phyloP scores from a whole-genome alignment of 2,113 vertebrate genomes.

The Cheilinus undulatus region DNA sequence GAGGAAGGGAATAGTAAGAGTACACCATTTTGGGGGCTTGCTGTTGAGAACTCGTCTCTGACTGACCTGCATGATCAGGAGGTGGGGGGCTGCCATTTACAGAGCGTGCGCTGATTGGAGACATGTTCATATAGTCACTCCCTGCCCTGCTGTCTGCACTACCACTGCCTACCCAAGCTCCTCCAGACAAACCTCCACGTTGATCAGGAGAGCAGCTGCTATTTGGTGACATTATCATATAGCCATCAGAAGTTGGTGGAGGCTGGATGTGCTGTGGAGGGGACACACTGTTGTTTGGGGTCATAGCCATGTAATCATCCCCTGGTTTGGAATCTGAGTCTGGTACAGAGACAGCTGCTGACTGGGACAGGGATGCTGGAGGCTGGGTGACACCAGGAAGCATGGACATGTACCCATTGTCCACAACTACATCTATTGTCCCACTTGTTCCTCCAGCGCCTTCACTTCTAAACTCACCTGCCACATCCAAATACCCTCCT shows the following conservation, averaged over 20 bases:
- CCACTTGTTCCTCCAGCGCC: conserved; percentile 40
- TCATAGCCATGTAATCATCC: conserved; percentile 87
- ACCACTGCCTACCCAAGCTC: conserved; percentile 75
- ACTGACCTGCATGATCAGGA: conserved; percentile 52
- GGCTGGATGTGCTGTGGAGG: conserved; percentile 81
- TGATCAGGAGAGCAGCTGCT: conserved; percentile 86
- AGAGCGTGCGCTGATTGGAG: conserved; percentile 81
- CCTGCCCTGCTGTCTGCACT: conserved; percentile 77
- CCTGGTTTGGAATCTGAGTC: conserved; percentile 75
- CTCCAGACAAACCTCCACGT: conserved; percentile 68
- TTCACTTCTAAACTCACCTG: conserved; percentile 74
- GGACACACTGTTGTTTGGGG: conserved; percentile 82
- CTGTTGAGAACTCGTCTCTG: conserved; percentile 71
- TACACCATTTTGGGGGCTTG: conserved; percentile 83
- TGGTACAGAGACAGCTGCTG: conserved; percentile 72
- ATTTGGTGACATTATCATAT: conserved; percentile 87
- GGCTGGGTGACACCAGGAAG: conserved; percentile 81
- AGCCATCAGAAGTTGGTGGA: conserved; percentile 79
- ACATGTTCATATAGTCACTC: conserved; percentile 90
- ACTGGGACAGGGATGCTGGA: conserved; percentile 72
- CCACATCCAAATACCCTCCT: conserved; percentile 77
- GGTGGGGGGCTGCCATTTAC: conserved; percentile 80
- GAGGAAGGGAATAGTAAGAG: conserved; percentile 83
- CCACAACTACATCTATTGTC: conserved; percentile 62
- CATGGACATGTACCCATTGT: conserved; percentile 87